Base-by-base conservation (phyloP, 2,113 vertebrate genomes). In the Motacilla alba region DNA sequence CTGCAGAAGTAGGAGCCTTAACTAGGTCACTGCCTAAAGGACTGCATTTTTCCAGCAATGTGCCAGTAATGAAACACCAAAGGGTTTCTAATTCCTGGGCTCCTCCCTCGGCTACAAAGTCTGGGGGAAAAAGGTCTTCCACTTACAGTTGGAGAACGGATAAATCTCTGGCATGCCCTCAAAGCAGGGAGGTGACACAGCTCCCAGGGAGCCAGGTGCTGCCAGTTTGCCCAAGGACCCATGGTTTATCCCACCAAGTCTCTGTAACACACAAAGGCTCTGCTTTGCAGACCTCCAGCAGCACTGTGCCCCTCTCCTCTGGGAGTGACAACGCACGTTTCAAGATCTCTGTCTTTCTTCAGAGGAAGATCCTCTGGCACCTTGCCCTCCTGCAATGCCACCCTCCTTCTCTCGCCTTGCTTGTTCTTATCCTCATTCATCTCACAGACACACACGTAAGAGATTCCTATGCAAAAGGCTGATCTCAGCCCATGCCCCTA, bases 391-490 rank as follows among this genome's bases (percentile, higher is more conserved):
- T 13, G 5, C 58, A 33, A 35, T 30, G 85, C 50, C 75, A 35
- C 31, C 62, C 27, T 87, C 35, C 43, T 62, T 37, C 69, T 82
- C 44, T 84, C 58, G 62, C 67, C 76, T 82, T 50, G 12, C 64
- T 87, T 75, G 41, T 75, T 82, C 81, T 85, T 67, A 75, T 79
- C 75, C 53, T 69, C 70, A 52, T 94, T 90, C 86, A 17, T 77
- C 67, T 80, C 84, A 47, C 73, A 52, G 23, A 31, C 53, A 52
- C 0, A 0, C 46, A 49, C 44, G 11, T 13, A 37, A 83, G 52
- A 63, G 44, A 55, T 52, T 83, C 47, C 60, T 27, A 1, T 27
- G n/a, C 28, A 43, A 64, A 95, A 83, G 37, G 43, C 33, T 90
- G 93, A 89, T 67, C 80, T 93, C 91, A 92, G 83, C 23, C 76